Base-by-base conservation (phyloP, 2,888 invertebrate species). In the Bembecia ichneumoniformis region DNA sequence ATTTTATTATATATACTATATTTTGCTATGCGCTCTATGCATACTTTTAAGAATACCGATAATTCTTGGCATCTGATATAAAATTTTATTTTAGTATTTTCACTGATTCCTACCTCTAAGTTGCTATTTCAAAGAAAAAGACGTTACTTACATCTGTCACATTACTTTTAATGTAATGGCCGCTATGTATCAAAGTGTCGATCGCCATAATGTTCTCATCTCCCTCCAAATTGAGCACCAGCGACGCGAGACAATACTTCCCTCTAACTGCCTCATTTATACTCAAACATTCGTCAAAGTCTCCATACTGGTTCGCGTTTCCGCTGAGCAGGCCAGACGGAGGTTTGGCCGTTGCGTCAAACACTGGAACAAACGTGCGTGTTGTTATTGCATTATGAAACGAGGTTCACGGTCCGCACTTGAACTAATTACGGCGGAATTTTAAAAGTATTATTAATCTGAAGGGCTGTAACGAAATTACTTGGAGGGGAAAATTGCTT, bases 261-360 rank as follows among this genome's bases (percentile, higher is more conserved):
- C 91, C 91, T 3, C 77, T 76, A n/a, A 91, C 87, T 0, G 82
- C 82, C 0, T 82, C 84, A 46, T 89, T 80, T 35, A 89, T 68
- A 56, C 80, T 79, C 53, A 92, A 74, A 64, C 92, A 92, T 65
- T 92, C 90, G 73, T 92, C 92, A 60, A 90, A 92, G 74, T 93
- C 92, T 0, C 93, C 92, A 47, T 90, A 90, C 59, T 92, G 92
- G 76, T 92, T 92, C 4, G 89, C 88, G 60, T 92, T 92, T 9
- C 92, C 92, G 60, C 88, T 91, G 15, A 93, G 71, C 44, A 92
- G 86, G 35, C 92, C 92, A 0, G 92, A 89, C 0, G 92, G 90
- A 4, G 90, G 82, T 71, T 92, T 92, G 2, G 91, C 92, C 3
- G 91, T 90, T n/a, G 92, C 90, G 68, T 93, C 92, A 64, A 91